These are phyloP conservation scores for Microcaecilia unicolor DNA, from an alignment of 2,797 vertebrate species.

Conservation along the genomic window DNA sequence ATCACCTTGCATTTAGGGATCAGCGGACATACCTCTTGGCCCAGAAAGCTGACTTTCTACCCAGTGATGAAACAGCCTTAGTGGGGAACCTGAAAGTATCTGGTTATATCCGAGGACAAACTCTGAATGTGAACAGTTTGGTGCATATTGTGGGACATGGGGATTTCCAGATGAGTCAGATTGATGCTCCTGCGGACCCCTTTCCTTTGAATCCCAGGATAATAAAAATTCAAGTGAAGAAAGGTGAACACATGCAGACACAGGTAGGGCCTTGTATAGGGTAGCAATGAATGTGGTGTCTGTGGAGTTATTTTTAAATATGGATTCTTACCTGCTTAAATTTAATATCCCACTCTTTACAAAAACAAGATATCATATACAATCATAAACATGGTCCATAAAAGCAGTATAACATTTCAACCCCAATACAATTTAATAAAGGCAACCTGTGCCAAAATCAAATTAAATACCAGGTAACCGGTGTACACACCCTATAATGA, in stretches of 20 bases:
- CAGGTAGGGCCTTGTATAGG: constrained; percentile 50
- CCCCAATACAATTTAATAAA: too few species aligned
- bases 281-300: too few species aligned
- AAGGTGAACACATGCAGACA: constrained; percentile 58
- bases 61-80: constrained; percentile 38
- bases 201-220: constrained; percentile 56
- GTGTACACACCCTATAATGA: too few species aligned
- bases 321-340: too few species aligned
- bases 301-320: too few species aligned
- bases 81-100: constrained; percentile 83
- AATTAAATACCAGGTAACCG: too few species aligned
- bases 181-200: constrained; percentile 78
- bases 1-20: constrained; percentile 78
- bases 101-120: constrained; percentile 77
- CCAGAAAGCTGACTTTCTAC: constrained; percentile 59
- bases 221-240: constrained; percentile 41
- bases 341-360: too few species aligned
- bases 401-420: too few species aligned
- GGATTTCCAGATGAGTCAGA: constrained; percentile 87
- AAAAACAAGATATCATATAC: too few species aligned
- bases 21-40: constrained; percentile 75
- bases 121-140: constrained; percentile 71
- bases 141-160: constrained; percentile 85
- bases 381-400: too few species aligned
- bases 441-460: too few species aligned